Base-by-base conservation (phyloP, 1,140 invertebrate species). In the Sesamia nonagrioides region DNA sequence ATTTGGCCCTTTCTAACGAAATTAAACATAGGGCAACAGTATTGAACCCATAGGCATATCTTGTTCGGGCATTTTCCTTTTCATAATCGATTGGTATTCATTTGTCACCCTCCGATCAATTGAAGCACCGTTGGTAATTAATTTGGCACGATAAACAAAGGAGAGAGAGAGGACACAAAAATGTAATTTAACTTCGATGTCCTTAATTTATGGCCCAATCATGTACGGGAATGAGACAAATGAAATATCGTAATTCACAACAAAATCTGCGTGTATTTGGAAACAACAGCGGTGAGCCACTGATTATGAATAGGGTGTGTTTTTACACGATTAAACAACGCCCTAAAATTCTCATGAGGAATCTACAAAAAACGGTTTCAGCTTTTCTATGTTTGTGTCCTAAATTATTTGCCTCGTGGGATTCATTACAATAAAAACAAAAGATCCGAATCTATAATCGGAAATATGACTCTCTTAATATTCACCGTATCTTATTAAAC, bases 141-240 rank as follows among this genome's bases (percentile, higher is more conserved):
- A 71, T 71, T 71, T 54, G 27, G 40, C 33, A 71, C 48, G 21
- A 37, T 7, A 71, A 54, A 71, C 68, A 71, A 52, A 71, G n/a
- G n/a, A 54, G 66, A 71, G 48, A 48, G 45, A 17, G 15, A 13
- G 68, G 18, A 35, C 68, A 71, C 68, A 71, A 71, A 71, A 71
- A 71, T 69, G 68, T 71, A 71, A 71, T 71, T 69, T 54, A 71
- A 71, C 68, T 48, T 33, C 72, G 56, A 74, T 74, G 48, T 77
- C 27, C 48, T 42, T 77, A 66, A 77, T 77, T 68, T 68, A 77
- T 77, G 45, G 60, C 45, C 61, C 61, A 68, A 68, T 75, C 17
- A 33, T 71, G 42, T 42, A 77, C 35, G 50, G 74, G 74, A 61
- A 42, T 17, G 33, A 37, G 74, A 77, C 27, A 68, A 77, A 68